phyloP scores from a whole-genome alignment of 2,113 vertebrate genomes.

The Perca schrenkii region DNA sequence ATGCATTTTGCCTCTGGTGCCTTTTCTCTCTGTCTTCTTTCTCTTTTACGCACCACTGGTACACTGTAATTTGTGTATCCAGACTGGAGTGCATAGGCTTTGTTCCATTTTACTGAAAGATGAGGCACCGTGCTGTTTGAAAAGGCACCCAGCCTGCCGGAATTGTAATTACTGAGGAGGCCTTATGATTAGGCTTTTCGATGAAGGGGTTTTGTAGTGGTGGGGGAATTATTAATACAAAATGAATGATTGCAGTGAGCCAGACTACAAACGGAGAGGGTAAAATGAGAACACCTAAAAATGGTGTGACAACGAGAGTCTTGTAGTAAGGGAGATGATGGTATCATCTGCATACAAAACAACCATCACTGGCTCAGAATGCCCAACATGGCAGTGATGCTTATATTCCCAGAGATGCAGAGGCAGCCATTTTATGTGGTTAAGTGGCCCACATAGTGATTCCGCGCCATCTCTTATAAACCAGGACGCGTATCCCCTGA shows the following conservation, averaged over 20 bases:
- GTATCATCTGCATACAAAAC: conserved; percentile 53
- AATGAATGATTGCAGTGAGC: conserved; percentile 43
- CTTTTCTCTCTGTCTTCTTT: conserved; percentile 56
- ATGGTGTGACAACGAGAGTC: neutral
- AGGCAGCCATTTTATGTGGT: conserved; percentile 67
- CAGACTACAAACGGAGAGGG: conserved; percentile 23
- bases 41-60: conserved; percentile 61
- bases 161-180: conserved; percentile 66
- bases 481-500: conserved; percentile 73
- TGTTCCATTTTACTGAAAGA: conserved; percentile 62
- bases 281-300: conserved; percentile 32
- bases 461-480: conserved; percentile 74
- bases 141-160: conserved; percentile 42
- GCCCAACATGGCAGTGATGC: conserved; percentile 28
- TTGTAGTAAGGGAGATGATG: conserved; percentile 17
- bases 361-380: conserved; percentile 14
- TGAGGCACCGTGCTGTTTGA: conserved; percentile 56
- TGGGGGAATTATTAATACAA: conserved; percentile 50
- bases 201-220: conserved; percentile 23
- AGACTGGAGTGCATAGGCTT: conserved; percentile 58
- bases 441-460: conserved; percentile 74
- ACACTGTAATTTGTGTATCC: conserved; percentile 69
- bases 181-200: conserved; percentile 43
- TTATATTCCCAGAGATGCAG: conserved; percentile 34
- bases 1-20: conserved; percentile 69